phyloP scores from a whole-genome alignment of 2,797 vertebrate genomes.

The Scolopax bukidnonensis region DNA sequence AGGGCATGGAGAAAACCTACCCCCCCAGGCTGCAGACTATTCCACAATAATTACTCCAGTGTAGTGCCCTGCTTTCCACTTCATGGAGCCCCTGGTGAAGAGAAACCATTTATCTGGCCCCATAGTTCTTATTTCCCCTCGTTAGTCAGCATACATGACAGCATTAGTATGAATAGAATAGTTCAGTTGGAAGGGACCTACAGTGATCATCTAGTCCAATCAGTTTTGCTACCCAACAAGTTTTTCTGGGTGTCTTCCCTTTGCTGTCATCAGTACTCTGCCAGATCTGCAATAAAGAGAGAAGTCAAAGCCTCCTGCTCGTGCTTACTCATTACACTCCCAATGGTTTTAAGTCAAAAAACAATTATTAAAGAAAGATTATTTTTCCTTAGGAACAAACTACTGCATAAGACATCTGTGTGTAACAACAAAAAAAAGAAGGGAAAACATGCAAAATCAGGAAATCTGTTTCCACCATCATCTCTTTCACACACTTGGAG shows the following conservation, averaged over 20 bases:
- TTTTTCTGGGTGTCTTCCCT: neutral
- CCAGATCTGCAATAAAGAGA: neutral
- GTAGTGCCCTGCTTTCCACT: neutral
- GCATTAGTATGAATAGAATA: neutral
- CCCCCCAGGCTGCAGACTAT: neutral
- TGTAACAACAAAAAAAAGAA: neutral
- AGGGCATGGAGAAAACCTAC: neutral
- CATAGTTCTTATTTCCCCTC: neutral
- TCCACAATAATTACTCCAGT: neutral
- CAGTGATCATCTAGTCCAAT: neutral
- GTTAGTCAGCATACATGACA: neutral
- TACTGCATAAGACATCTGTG: neutral
- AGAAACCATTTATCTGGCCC: neutral
- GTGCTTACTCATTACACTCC: fast-evolving
- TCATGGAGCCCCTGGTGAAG: neutral
- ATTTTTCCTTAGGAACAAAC: neutral
- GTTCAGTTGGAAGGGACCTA: neutral
- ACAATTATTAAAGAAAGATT: neutral
- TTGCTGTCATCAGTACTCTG: neutral
- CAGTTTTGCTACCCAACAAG: neutral
- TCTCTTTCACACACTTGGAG: neutral
- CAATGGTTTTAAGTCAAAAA: neutral
- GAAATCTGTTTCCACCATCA: neutral
- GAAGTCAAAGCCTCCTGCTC: neutral
- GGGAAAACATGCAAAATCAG: neutral